A percentile compares a stretch with the other conserved stretches of the same genome.
phyloP scores from a whole-genome alignment of 2,113 vertebrate genomes.

The Rhinolophus sinicus region DNA sequence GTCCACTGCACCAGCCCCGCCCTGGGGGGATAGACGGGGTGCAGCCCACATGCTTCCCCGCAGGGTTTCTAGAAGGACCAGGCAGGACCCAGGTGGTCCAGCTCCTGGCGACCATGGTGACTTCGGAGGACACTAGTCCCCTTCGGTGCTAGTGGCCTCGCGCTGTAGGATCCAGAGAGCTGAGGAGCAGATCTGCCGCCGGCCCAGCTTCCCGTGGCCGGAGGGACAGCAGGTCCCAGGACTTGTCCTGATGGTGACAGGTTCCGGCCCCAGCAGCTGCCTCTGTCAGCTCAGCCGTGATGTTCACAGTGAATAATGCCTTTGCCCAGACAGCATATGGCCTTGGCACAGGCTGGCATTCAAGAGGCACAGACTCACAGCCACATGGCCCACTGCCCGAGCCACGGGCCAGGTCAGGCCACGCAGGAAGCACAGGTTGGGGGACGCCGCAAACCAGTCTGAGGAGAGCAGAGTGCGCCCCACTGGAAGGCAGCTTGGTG shows the following conservation, averaged over 20 bases:
- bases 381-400: background rate
- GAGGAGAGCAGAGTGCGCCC: background rate
- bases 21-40: background rate
- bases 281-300: constrained; percentile 11
- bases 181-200: background rate
- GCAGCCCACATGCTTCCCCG: accelerated
- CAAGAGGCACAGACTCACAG: background rate
- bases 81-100: background rate
- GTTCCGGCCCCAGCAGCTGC: constrained; percentile 63
- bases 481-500: background rate
- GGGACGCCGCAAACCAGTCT: background rate
- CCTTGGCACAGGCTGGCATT: constrained; percentile 14
- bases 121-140: background rate
- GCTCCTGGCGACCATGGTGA: background rate
- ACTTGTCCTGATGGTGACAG: background rate
- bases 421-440: background rate
- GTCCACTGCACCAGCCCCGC: background rate
- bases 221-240: background rate
- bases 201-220: background rate
- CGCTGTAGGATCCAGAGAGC: background rate
- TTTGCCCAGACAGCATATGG: constrained; percentile 74
- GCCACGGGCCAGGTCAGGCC: background rate
- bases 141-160: background rate
- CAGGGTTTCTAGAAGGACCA: background rate
- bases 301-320: constrained; percentile 28